phyloP scores from a whole-genome alignment of 2,888 invertebrate species.

The Acrocyrtus sp. region DNA sequence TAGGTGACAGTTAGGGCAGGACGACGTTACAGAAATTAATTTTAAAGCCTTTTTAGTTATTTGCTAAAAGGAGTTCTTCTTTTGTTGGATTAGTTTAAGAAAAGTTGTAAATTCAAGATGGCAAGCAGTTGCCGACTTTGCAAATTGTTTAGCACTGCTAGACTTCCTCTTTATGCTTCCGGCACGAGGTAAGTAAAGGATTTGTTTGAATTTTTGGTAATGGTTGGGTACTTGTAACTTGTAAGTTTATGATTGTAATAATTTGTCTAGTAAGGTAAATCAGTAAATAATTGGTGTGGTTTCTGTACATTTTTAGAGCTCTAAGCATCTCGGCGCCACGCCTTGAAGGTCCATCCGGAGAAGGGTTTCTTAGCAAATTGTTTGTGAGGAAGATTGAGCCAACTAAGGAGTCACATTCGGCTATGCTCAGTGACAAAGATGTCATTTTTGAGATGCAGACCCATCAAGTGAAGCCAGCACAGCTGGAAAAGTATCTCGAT shows the following conservation, averaged over 20 bases:
- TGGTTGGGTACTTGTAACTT: background rate
- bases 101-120: too few species aligned
- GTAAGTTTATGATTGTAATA: background rate
- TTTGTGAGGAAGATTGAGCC: constrained; percentile 92
- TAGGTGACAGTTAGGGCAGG: too few species aligned
- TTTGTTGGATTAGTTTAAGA: too few species aligned
- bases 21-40: too few species aligned
- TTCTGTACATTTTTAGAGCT: constrained; percentile 37
- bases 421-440: constrained; percentile 96
- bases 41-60: too few species aligned
- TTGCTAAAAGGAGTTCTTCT: too few species aligned
- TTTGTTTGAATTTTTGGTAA: background rate
- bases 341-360: constrained; percentile 65
- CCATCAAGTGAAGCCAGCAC: constrained; percentile 92
- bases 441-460: constrained; percentile 94
- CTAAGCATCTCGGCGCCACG: constrained; percentile 52
- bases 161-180: constrained; percentile 28
- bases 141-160: constrained; percentile 45
- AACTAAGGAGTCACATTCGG: constrained; percentile 95
- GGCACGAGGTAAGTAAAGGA: constrained; percentile 45
- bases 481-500: constrained; percentile 83
- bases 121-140: constrained; percentile 58
- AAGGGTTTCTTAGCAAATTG: constrained; percentile 90
- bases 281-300: background rate
- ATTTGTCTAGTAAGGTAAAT: background rate